Base-by-base conservation (phyloP, 2,888 invertebrate genomes). In the Panzeria rudis region DNA sequence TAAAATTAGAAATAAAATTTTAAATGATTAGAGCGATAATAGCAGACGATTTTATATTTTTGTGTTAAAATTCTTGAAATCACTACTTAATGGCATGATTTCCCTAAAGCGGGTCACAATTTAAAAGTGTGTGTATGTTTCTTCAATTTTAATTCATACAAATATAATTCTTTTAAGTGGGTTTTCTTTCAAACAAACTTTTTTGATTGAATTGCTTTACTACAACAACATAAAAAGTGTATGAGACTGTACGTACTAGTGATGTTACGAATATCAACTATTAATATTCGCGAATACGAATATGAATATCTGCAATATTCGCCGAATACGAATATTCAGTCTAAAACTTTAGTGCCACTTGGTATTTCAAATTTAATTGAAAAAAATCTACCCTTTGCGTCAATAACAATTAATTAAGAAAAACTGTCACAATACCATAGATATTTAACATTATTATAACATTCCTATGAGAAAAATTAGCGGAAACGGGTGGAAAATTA, bases 81-180 rank as follows among this genome's bases (percentile, higher is more conserved):
- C 64, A 79, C 71, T 64, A 25, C 35, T 35, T 64, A 59, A 20
- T 29, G 62, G 32, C 71, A 71, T 79, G 71, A 79, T 62, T 71
- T 64, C n/a, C 29, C 50, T 75, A 62, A 62, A 41, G 23, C 41
- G 13, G 56, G n/a, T 9, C 54, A n/a, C 15, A 35, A 25, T 50
- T 41, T 41, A 0, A 3, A 3, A 41, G 54, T 41, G 35, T 52
- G 41, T 32, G n/a, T 59, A 2, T 25, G 6, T 32, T 20, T 62
- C 15, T 72, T 69, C 8, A 6, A 25, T 23, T 20, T 61, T 1
- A 71, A 71, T 17, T 17, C 7, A 11, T 11, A 25, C n/a, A 17
- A 54, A 68, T n/a, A 17, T 9, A 52, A 32, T 23, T 32, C 20
- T 44, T 59, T 71, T 41, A 9, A 52, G 8, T 41, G 20, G 1